Percentiles rank a stretch among this genome's conserved stretches.
Evolutionary conservation across 2,113 vertebrate genomes (phyloP).

Genomic region (Hypomesus transpacificus): DNA sequence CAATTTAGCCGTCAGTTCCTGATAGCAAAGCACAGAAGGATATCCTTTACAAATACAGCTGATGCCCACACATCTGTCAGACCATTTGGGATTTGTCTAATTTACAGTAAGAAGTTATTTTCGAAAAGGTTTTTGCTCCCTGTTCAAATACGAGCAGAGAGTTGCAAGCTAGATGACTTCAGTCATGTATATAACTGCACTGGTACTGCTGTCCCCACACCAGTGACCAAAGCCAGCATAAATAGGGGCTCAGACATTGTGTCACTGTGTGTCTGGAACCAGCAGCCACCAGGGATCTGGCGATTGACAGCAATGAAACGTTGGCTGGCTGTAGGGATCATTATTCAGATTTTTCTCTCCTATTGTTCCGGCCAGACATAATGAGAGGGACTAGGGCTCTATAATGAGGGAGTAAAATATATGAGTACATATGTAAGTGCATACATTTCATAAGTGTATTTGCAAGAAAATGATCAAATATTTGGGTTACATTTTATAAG

Average conservation of each 20-base stretch:
- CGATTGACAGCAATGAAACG: slow-evolving; percentile 40
- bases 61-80: slow-evolving; percentile 28
- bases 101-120: slow-evolving; percentile 10
- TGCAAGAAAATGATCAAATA: not conserved
- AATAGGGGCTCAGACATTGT: slow-evolving; percentile 43
- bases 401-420: slow-evolving; percentile 41
- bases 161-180: not conserved
- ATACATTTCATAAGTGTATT: not conserved
- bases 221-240: slow-evolving; percentile 36
- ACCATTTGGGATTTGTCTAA: slow-evolving; percentile 1
- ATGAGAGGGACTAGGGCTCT: slow-evolving; percentile 30
- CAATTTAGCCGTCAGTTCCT: slow-evolving; percentile 26
- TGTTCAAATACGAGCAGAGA: not conserved
- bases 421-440: slow-evolving; percentile 10
- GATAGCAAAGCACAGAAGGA: slow-evolving; percentile 31
- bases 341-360: slow-evolving; percentile 45
- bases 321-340: slow-evolving; percentile 26
- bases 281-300: slow-evolving; percentile 43
- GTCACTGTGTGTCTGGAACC: slow-evolving; percentile 47
- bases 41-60: slow-evolving; percentile 14
- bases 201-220: slow-evolving; percentile 15
- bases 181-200: not conserved
- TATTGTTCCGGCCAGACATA: slow-evolving; percentile 21
- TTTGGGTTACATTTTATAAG: too few relatives aligned
- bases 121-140: not conserved